A percentile compares a stretch with the other conserved stretches of the same genome.
phyloP scores from a whole-genome alignment of 23 tunicate species.

The Diplosoma virens region DNA sequence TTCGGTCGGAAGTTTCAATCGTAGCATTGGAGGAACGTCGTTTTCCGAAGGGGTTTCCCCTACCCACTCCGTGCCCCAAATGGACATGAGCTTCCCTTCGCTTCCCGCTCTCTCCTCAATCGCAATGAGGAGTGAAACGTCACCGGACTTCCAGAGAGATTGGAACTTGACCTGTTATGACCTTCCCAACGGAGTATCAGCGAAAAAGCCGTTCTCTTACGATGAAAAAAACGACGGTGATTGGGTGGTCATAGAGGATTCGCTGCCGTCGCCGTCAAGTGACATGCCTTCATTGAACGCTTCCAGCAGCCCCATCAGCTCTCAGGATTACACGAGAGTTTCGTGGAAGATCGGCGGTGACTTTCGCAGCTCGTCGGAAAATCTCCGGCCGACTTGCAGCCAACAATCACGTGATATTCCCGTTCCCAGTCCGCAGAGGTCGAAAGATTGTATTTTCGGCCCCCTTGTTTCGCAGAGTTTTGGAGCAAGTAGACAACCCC shows the following conservation, averaged over 20 bases:
- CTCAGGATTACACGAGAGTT: slow-evolving; percentile 1
- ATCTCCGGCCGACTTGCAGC: neutral
- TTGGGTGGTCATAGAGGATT: slow-evolving; percentile 16
- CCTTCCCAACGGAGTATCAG: neutral
- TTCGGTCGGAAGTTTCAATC: neutral
- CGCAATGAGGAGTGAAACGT: neutral
- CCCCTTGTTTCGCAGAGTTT: neutral
- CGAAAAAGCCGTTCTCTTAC: neutral
- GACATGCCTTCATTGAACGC: neutral
- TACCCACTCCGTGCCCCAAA: neutral
- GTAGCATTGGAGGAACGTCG: neutral
- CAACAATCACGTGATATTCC: neutral
- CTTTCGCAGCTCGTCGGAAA: neutral
- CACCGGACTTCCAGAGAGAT: neutral
- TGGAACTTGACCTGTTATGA: neutral
- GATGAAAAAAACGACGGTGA: slow-evolving; percentile 3
- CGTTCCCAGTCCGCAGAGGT: neutral
- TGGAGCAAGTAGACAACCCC: neutral
- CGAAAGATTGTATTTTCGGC: neutral
- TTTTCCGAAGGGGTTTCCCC: neutral
- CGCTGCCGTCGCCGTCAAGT: neutral
- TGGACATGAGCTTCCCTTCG: neutral
- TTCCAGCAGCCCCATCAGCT: neutral
- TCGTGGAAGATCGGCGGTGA: slow-evolving; percentile 22
- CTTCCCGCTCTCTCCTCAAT: neutral